Conservation (phyloP, 2,113 vertebrate species). For the Cyanocitta stelleri region DNA sequence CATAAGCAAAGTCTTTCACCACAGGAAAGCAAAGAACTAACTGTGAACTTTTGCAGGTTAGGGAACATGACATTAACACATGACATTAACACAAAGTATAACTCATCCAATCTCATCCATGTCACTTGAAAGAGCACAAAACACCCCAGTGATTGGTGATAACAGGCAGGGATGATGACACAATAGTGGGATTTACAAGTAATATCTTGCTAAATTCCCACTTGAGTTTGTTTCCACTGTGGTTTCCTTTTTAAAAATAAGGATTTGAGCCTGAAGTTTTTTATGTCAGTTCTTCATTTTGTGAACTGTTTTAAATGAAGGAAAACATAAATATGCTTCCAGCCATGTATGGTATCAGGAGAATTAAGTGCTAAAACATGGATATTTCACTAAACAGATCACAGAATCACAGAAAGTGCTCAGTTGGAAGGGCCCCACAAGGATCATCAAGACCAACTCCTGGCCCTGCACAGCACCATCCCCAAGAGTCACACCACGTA, state of each 20-base stretch:
- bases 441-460: background rate
- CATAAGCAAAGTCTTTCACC: background rate
- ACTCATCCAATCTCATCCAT: background rate
- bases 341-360: background rate
- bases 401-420: background rate
- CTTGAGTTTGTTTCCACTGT: background rate
- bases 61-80: background rate
- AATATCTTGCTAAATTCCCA: background rate
- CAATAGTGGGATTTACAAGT: background rate
- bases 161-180: background rate
- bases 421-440: background rate
- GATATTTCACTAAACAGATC: background rate
- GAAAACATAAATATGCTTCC: background rate
- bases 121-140: background rate
- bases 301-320: background rate
- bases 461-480: background rate
- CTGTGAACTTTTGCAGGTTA: background rate
- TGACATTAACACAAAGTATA: background rate
- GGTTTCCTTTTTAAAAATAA: background rate
- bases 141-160: background rate
- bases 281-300: background rate
- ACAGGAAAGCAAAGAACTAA: background rate
- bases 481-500: background rate
- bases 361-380: background rate
- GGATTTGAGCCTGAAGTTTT: background rate